Evolutionary conservation across 2,888 invertebrate species (phyloP).

Genomic region (Hirudinaria manillensis): DNA sequence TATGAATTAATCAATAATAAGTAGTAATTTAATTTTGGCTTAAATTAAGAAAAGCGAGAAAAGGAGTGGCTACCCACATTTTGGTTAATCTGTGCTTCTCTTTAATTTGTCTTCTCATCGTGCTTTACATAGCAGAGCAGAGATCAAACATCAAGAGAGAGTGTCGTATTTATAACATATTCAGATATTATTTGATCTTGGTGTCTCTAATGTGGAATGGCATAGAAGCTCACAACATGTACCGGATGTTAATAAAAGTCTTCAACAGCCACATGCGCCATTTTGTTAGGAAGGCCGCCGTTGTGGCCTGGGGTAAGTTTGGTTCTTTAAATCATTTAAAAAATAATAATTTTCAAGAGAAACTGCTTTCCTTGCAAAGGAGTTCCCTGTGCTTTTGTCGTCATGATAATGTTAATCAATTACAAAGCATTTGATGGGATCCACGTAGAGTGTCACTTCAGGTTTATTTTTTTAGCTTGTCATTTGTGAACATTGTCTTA

Average conservation of each 20-base stretch:
- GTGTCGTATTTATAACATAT: constrained; percentile 31
- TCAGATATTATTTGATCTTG: constrained; percentile 36
- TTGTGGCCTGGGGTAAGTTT: constrained; percentile 35
- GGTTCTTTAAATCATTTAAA: not conserved
- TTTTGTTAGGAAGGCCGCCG: constrained; percentile 34
- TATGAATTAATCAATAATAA: not conserved
- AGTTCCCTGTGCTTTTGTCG: constrained; percentile 21
- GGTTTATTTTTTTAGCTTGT: not conserved
- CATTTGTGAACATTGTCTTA: no score
- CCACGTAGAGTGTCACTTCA: constrained; percentile 26
- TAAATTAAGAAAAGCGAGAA: constrained; percentile 30
- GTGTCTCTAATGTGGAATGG: constrained; percentile 38
- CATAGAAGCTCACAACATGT: constrained; percentile 37
- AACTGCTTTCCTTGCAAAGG: constrained; percentile 8
- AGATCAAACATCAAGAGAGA: constrained; percentile 10
- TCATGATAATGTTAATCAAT: constrained; percentile 17
- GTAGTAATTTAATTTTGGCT: not conserved
- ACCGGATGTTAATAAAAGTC: constrained; percentile 34
- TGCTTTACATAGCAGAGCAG: constrained; percentile 34
- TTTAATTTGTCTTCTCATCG: constrained; percentile 26
- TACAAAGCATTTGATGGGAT: constrained; percentile 29
- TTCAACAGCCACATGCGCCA: constrained; percentile 30
- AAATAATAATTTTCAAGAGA: no score
- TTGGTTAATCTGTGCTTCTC: constrained; percentile 34
- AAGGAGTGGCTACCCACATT: constrained; percentile 30